Conservation (phyloP, 2,113 vertebrate species). For the Antechinus flavipes region DNA sequence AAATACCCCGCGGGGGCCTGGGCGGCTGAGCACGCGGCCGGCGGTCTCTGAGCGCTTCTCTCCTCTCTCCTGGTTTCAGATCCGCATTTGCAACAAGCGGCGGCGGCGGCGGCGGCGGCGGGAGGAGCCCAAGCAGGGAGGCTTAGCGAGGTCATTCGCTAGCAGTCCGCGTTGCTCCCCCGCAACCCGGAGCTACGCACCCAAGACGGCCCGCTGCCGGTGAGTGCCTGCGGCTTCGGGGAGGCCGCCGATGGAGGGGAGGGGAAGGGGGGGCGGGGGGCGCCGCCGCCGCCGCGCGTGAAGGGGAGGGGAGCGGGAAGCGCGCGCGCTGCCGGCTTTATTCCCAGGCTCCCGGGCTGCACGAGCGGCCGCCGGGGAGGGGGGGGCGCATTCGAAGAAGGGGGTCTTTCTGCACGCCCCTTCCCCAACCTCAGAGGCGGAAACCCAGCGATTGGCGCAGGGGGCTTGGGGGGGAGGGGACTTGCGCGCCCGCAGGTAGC, state of each 20-base stretch:
- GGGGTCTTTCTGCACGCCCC: not conserved
- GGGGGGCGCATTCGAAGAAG: not conserved
- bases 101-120: conserved; percentile 66
- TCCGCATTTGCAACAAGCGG: conserved; percentile 77
- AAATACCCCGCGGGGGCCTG: conserved; percentile 71
- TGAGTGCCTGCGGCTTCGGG: not conserved
- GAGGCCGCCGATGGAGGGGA: not conserved
- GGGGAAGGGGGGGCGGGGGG: not conserved
- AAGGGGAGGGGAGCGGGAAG: conserved; percentile 64
- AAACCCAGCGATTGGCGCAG: not conserved
- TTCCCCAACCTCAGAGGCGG: not conserved
- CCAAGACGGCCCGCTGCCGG: not conserved
- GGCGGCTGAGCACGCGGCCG: conserved; percentile 60
- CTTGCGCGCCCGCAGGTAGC: not conserved
- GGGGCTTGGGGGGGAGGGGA: not conserved
- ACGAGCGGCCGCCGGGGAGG: conserved; percentile 59
- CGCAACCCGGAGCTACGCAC: not conserved
- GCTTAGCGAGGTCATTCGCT: not conserved
- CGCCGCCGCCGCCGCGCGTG: not conserved
- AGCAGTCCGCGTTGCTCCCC: not conserved
- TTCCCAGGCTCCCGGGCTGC: conserved; percentile 76
- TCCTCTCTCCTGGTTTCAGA: conserved; percentile 78
- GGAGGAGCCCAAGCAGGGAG: conserved; percentile 67
- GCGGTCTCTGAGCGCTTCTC: conserved; percentile 72
- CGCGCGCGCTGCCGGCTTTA: conserved; percentile 78